Evolutionary conservation across 1,140 invertebrate species (phyloP).

Genomic region (Scaptomyza pallida): DNA sequence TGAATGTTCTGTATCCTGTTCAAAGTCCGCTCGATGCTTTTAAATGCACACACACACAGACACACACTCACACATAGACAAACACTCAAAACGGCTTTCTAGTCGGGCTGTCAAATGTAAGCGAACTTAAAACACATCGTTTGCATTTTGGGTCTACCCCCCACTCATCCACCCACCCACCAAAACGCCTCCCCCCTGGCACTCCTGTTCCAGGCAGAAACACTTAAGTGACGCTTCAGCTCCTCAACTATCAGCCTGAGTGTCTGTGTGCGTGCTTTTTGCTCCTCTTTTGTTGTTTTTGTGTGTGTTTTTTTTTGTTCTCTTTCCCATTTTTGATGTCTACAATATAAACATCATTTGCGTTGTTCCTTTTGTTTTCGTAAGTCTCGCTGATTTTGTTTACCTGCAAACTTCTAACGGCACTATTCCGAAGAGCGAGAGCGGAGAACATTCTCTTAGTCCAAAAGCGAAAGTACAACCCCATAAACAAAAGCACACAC

Average conservation of each 20-base stretch:
- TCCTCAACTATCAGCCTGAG: conserved; percentile 71
- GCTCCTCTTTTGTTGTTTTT: conserved; percentile 49
- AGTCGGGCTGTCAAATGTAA: conserved; percentile 76
- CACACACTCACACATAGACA: conserved; percentile 32
- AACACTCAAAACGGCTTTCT: conserved; percentile 56
- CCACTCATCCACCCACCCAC: background rate
- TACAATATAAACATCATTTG: conserved; percentile 80
- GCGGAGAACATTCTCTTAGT: conserved; percentile 30
- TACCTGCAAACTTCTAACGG: conserved; percentile 65
- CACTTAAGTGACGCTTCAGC: conserved; percentile 80
- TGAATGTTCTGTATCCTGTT: conserved; percentile 33
- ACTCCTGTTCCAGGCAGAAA: conserved; percentile 38
- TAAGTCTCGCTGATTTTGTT: conserved; percentile 78
- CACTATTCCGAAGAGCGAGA: conserved; percentile 44
- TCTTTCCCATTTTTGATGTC: conserved; percentile 69
- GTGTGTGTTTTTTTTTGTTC: conserved; percentile 31
- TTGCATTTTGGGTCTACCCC: conserved; percentile 60
- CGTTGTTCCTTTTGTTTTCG: conserved; percentile 75
- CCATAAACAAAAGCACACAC: conserved; percentile 16
- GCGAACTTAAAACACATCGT: conserved; percentile 82
- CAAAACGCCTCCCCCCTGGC: too few relatives aligned
- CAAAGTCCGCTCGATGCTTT: conserved; percentile 55
- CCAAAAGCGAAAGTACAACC: conserved; percentile 57
- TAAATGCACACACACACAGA: conserved; percentile 56
- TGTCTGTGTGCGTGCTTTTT: conserved; percentile 53